phyloP scores from a whole-genome alignment of 2,797 vertebrate species.

The Odontamblyopus rebecca region DNA sequence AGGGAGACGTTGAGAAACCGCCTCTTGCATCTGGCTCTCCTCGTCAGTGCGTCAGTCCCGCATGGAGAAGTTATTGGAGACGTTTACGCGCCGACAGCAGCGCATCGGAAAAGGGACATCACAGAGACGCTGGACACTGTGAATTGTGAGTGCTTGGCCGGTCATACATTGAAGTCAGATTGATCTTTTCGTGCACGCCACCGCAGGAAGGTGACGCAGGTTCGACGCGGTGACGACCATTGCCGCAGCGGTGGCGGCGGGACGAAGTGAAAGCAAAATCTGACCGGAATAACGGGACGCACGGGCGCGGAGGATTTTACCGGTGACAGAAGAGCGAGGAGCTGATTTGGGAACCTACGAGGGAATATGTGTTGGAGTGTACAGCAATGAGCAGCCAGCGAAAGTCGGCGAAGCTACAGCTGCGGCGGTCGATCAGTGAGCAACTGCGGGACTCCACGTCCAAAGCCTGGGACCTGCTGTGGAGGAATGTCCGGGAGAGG shows the following conservation, averaged over 20 bases:
- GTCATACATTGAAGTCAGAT: not conserved
- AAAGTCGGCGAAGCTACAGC: constrained; percentile 74
- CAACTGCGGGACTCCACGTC: constrained; percentile 84
- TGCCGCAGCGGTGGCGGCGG: constrained; percentile 62
- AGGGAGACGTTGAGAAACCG: constrained; percentile 28
- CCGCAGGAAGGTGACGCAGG: constrained; percentile 77
- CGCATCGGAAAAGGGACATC: not conserved
- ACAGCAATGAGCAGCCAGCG: constrained; percentile 73
- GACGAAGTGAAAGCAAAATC: constrained; percentile 33
- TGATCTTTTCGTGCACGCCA: constrained; percentile 31
- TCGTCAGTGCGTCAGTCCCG: constrained; percentile 52
- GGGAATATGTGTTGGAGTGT: constrained; percentile 43
- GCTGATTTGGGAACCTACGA: constrained; percentile 9
- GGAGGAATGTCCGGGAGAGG: constrained; percentile 88
- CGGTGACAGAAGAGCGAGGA: not conserved
- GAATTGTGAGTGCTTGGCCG: not conserved
- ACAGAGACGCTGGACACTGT: constrained; percentile 8
- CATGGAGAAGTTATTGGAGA: constrained; percentile 47
- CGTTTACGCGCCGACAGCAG: constrained; percentile 4
- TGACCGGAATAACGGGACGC: constrained; percentile 30
- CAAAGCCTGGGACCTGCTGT: constrained; percentile 90
- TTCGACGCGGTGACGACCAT: constrained; percentile 66
- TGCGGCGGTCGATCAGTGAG: constrained; percentile 81
- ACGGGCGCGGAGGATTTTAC: constrained; percentile 22
- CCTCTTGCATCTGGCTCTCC: constrained; percentile 70